Percentiles rank a stretch among this genome's conserved stretches.
Evolutionary conservation across 2,888 invertebrate species (phyloP).

Genomic region (Rambutsinella grinnellia): DNA sequence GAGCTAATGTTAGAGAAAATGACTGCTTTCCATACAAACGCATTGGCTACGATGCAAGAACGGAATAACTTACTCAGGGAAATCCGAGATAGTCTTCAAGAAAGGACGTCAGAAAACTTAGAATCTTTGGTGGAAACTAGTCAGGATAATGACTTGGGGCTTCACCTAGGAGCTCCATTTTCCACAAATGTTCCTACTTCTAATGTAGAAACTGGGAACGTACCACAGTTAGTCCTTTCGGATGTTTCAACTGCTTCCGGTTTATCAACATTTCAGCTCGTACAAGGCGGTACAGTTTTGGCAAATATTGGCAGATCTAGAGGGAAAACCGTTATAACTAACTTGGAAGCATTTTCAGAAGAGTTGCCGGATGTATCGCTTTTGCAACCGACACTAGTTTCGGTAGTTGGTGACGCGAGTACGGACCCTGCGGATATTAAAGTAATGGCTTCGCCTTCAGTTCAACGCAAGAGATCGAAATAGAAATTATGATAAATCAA

Average conservation of each 20-base stretch:
- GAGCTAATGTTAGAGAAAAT: slow-evolving; percentile 44
- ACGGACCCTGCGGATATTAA: background rate
- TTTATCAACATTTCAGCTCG: slow-evolving; percentile 23
- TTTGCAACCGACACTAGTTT: slow-evolving; percentile 24
- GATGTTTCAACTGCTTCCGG: background rate
- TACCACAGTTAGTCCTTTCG: slow-evolving; percentile 14
- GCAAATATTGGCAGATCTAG: slow-evolving; percentile 1
- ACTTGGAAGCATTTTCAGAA: slow-evolving; percentile 10
- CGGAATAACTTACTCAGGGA: slow-evolving; percentile 43
- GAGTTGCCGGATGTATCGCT: slow-evolving; percentile 29
- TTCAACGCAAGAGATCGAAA: too few species aligned
- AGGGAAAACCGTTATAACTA: slow-evolving; percentile 6
- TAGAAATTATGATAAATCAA: too few species aligned
- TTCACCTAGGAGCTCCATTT: slow-evolving; percentile 33
- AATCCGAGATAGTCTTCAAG: slow-evolving; percentile 23
- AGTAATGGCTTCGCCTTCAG: slow-evolving; percentile 41
- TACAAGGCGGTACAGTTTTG: slow-evolving; percentile 35
- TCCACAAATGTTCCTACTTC: background rate
- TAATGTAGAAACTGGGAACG: background rate
- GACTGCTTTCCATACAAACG: slow-evolving; percentile 42
- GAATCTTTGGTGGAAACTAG: background rate
- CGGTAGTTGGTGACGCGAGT: slow-evolving; percentile 15
- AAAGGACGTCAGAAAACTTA: too few species aligned
- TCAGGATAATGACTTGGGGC: too few species aligned
- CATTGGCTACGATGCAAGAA: slow-evolving; percentile 41